Base-by-base conservation (phyloP, 2,888 invertebrate genomes). In the Polydesmus complanatus region DNA sequence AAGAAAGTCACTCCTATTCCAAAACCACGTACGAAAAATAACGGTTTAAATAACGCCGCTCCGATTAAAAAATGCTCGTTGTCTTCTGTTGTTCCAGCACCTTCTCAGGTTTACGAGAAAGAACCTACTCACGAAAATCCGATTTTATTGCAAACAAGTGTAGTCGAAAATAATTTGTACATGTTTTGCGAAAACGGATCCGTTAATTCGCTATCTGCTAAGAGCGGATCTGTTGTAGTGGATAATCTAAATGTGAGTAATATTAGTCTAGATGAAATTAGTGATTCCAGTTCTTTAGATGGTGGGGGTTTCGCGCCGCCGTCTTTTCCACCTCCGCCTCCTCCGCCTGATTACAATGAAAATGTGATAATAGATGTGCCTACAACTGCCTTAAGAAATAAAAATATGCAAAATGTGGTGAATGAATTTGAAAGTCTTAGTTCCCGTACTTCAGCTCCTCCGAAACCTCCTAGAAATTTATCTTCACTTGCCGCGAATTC, bases 241-340 rank as follows among this genome's bases (percentile, higher is more conserved):
- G n/a, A n/a, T n/a, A n/a, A n/a, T n/a, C n/a, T n/a, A n/a, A n/a
- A n/a, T n/a, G n/a, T n/a, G n/a, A n/a, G n/a, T n/a, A n/a, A n/a
- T n/a, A n/a, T n/a, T n/a, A 37, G 37, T 37, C 5, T 14, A 14
- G 5, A 3, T 51, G 51, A 18, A 21, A 19, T 5, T 14, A 60
- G 54, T 60, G 27, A 25, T 19, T 54, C 27, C 27, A 54, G 60
- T 48, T 8, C 37, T 37, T 37, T 37, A 14, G 37, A 37, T 37
- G 37, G 14, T 8, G 47, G 22, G 18, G 60, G 53, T 21, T 60
- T 54, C 18, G 54, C 53, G 5, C 54, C 60, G 2, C 60, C 60
- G 5, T 21, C 37, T 11, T 60, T 60, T 47, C 60, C 60, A 47
- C 54, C 60, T 1, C 60, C 60, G 1, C 60, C 60, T 22, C 60